Evolutionary conservation across 2,888 invertebrate species (phyloP), one percentile per base, ranked within the genome.

Genomic region (Brachynemurus nebulosus): DNA sequence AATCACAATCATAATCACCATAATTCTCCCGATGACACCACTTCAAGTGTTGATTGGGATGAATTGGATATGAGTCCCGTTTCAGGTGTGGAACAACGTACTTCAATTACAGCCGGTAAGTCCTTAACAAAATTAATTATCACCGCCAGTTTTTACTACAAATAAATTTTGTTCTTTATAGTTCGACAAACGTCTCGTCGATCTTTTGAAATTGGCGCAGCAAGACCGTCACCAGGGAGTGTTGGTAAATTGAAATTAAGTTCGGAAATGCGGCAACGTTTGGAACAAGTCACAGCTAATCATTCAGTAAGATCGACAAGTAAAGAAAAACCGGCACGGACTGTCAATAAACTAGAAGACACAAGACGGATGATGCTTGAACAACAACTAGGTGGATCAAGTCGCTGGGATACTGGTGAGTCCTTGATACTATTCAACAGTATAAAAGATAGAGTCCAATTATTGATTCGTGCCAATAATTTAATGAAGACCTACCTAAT

Each of bases 201-300:
- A 46, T 81, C 82, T 49, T 82, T 86, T 54, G 86, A 88, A 59
- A 80, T 88, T 17, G 86, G 86, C 0, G 85, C 85, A 0, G 78
- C 83, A 46, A 70, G 86, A 33, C 86, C 86, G 1, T 79, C 82
- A 0, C 88, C 88, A 0, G 89, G 89, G 2, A 89, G 88, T 58
- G 85, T 92, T 4, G 91, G 92, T 0, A 92, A 92, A 61, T 64
- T 92, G 1, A 86, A 90, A 55, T 73, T 92, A 7, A 90, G 89
- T 57, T 85, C 86, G 0, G 91, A 92, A 66, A 92, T 92, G 91
- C 74, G 89, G 11, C 85, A 88, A 56, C 73, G 91, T 50, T 61
- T 92, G 47, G 92, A 92, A 60, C 77, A 84, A 59, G 89, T 91
- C 0, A 91, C 90, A 0, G 85, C 89, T 0, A 86, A 85, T 54